These are phyloP conservation scores for Pristionchus exspectatus DNA, from an alignment of 2,888 invertebrate species.

Conservation along the genomic window DNA sequence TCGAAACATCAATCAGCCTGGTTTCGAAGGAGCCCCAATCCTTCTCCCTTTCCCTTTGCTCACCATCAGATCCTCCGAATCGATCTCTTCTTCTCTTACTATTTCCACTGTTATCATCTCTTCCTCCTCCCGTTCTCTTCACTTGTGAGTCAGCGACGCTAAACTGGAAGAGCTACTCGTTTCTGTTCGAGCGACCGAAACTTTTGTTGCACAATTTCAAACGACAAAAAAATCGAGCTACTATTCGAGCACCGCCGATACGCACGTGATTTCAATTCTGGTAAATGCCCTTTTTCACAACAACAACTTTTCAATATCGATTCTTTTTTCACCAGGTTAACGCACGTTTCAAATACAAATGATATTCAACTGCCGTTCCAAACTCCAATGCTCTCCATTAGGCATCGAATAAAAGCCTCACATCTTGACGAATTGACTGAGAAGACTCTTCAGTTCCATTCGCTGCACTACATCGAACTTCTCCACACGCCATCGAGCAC, in stretches of 20 bases:
- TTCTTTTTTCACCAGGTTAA: too few species aligned
- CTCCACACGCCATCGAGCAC: conserved; percentile 43
- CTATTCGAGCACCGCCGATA: too few species aligned
- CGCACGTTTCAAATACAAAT: too few species aligned
- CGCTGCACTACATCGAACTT: conserved; percentile 65
- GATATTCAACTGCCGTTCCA: too few species aligned
- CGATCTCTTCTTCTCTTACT: conserved; percentile 59
- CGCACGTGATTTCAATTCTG: too few species aligned
- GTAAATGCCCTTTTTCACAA: too few species aligned
- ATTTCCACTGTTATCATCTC: conserved; percentile 4
- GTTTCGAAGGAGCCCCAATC: background rate
- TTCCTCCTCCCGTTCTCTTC: conserved; percentile 4
- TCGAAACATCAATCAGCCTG: too few species aligned
- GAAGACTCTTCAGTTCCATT: conserved; percentile 64
- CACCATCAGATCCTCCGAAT: conserved; percentile 68
- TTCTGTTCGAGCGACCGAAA: background rate
- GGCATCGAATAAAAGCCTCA: conserved; percentile 49
- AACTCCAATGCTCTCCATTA: too few species aligned
- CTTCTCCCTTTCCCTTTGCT: background rate
- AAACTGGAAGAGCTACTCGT: conserved; percentile 26
- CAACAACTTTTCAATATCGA: too few species aligned
- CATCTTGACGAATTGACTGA: conserved; percentile 66
- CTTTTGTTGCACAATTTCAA: background rate
- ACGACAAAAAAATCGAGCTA: background rate
- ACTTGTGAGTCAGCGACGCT: conserved; percentile 52